Percentiles rank a stretch among this genome's conserved stretches.
These are phyloP conservation scores for Acanthornis magna DNA, from an alignment of 2,797 vertebrate genomes.

Conservation along the genomic window DNA sequence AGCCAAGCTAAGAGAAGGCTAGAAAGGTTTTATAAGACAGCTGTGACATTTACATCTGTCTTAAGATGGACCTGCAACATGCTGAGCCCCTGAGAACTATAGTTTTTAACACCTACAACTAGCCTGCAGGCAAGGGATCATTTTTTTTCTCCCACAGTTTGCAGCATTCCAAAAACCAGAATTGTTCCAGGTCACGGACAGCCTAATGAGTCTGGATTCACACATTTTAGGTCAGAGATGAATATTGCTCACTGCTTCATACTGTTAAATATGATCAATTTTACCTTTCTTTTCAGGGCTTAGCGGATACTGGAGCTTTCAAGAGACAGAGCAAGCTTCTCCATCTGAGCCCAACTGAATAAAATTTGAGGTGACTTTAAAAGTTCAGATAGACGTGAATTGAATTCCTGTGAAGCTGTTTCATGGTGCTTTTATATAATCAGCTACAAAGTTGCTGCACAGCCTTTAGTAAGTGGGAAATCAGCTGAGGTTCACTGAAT, in stretches of 20 bases:
- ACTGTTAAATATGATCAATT: conserved; percentile 30
- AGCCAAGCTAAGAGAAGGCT: background rate
- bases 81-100: background rate
- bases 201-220: conserved; percentile 3
- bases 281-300: conserved; percentile 18
- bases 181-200: conserved; percentile 13
- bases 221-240: background rate
- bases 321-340: background rate
- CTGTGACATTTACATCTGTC: background rate
- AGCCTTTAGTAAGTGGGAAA: conserved; percentile 40
- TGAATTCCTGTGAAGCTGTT: conserved; percentile 36
- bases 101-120: background rate
- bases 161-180: background rate
- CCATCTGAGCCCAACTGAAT: background rate
- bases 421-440: conserved; percentile 32
- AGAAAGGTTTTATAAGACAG: background rate
- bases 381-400: conserved; percentile 1
- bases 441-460: conserved; percentile 41
- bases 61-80: background rate
- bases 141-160: background rate
- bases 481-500: conserved; percentile 48
- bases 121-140: background rate
- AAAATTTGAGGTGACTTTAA: conserved; percentile 43
- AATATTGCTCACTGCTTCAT: conserved; percentile 12
- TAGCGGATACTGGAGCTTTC: background rate